phyloP scores from a whole-genome alignment of 2,113 vertebrate genomes.

The Trinectes maculatus region DNA sequence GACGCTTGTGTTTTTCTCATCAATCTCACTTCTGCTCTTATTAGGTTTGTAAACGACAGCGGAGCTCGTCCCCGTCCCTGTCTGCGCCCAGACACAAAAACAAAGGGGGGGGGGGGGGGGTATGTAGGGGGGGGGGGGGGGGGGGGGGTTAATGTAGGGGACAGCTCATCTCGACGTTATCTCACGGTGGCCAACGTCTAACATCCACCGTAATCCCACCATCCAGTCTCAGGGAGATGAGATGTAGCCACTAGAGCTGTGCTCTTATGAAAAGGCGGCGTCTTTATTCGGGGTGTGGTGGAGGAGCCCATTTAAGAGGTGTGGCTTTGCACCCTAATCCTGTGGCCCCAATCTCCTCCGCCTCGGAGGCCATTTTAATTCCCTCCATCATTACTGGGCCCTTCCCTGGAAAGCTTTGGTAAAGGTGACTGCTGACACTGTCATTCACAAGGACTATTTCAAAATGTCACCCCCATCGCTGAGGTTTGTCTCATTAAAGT shows the following conservation, averaged over 20 bases:
- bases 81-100: conserved; percentile 60
- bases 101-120: conserved; percentile 19
- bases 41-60: conserved; percentile 81
- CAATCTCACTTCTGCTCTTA: conserved; percentile 81
- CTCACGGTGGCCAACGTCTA: conserved; percentile 67
- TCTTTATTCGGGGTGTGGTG: conserved; percentile 61
- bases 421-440: conserved; percentile 83
- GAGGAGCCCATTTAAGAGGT: conserved; percentile 61
- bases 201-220: conserved; percentile 56
- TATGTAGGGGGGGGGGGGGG: conserved; percentile 26
- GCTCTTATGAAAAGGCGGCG: conserved; percentile 22
- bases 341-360: conserved; percentile 36
- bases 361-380: conserved; percentile 80
- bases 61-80: conserved; percentile 66
- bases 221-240: conserved; percentile 50
- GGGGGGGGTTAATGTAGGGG: conserved; percentile 54
- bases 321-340: conserved; percentile 77
- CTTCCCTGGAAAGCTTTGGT: conserved; percentile 74
- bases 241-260: conserved; percentile 6
- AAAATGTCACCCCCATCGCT: conserved; percentile 82
- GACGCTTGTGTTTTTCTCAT: conserved; percentile 78
- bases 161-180: conserved; percentile 64
- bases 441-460: conserved; percentile 81
- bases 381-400: conserved; percentile 76
- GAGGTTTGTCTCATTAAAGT: conserved; percentile 83